Evolutionary conservation across 1,140 invertebrate genomes (phyloP).

Genomic region (Lycorma delicatula): DNA sequence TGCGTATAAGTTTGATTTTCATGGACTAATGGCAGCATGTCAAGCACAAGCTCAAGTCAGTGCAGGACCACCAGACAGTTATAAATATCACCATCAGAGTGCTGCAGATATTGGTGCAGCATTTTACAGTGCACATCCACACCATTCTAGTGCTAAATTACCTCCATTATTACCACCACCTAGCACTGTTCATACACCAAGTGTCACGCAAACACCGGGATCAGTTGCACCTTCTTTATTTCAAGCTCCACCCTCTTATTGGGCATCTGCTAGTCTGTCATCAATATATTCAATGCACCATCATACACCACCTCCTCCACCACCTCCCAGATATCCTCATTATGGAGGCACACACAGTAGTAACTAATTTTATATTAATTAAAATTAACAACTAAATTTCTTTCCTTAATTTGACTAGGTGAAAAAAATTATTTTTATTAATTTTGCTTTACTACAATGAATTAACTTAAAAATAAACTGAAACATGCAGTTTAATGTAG

Average conservation of each 20-base stretch:
- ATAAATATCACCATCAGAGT: not conserved
- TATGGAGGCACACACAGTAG: too few species aligned
- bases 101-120: slow-evolving; percentile 5
- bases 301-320: slow-evolving; percentile 15
- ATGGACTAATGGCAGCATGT: slow-evolving; percentile 71
- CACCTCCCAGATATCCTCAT: not conserved
- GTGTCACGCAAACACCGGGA: not conserved
- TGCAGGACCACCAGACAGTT: slow-evolving; percentile 17
- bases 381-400: too few species aligned
- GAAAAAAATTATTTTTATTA: too few species aligned
- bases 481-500: too few species aligned
- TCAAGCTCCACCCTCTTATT: slow-evolving; percentile 16
- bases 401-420: too few species aligned
- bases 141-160: slow-evolving; percentile 9
- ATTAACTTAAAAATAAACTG: too few species aligned
- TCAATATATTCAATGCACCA: slow-evolving; percentile 11
- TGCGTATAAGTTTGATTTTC: slow-evolving; percentile 90
- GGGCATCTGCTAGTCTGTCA: slow-evolving; percentile 9
- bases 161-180: slow-evolving; percentile 3
- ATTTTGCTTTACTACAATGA: too few species aligned
- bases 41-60: slow-evolving; percentile 55
- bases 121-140: not conserved
- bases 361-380: too few species aligned
- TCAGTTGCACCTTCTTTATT: slow-evolving; percentile 4
- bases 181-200: not conserved